Evolutionary conservation across 1,140 invertebrate genomes (phyloP).

Genomic region (Ceratitis capitata): DNA sequence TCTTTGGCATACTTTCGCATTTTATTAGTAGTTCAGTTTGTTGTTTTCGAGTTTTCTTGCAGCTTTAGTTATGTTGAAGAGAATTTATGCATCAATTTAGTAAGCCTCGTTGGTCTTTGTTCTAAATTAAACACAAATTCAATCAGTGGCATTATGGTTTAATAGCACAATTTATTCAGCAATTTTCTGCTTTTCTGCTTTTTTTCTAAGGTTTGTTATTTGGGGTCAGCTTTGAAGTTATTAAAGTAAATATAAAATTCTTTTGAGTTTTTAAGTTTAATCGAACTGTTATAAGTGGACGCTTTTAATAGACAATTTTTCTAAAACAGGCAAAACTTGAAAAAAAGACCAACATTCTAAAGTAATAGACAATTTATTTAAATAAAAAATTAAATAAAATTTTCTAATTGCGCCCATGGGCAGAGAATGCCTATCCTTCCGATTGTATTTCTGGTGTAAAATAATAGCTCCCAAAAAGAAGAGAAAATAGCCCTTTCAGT

Average conservation of each 20-base stretch:
- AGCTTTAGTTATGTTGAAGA: not conserved
- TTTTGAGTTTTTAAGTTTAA: not conserved
- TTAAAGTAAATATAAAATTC: not conserved
- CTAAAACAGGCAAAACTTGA: too few species aligned
- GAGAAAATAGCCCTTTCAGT: too few species aligned
- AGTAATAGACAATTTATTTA: too few species aligned
- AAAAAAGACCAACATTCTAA: too few species aligned
- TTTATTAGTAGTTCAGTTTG: not conserved
- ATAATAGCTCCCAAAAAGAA: too few species aligned
- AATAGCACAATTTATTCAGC: not conserved
- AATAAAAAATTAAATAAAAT: too few species aligned
- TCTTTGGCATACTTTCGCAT: slow-evolving; percentile 27
- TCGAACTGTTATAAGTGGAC: not conserved
- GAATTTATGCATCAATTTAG: not conserved
- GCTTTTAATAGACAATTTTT: too few species aligned
- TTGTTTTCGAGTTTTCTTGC: not conserved
- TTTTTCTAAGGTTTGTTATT: too few species aligned
- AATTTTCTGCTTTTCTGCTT: too few species aligned
- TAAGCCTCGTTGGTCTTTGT: not conserved
- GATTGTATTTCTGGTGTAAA: too few species aligned
- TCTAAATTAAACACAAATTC: not conserved
- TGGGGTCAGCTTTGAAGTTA: not conserved
- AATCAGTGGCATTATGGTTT: not conserved
- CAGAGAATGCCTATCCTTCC: too few species aligned
- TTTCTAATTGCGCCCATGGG: too few species aligned